These are phyloP conservation scores for Graphium colonna DNA, from an alignment of 2,888 invertebrate species.

Conservation along the genomic window DNA sequence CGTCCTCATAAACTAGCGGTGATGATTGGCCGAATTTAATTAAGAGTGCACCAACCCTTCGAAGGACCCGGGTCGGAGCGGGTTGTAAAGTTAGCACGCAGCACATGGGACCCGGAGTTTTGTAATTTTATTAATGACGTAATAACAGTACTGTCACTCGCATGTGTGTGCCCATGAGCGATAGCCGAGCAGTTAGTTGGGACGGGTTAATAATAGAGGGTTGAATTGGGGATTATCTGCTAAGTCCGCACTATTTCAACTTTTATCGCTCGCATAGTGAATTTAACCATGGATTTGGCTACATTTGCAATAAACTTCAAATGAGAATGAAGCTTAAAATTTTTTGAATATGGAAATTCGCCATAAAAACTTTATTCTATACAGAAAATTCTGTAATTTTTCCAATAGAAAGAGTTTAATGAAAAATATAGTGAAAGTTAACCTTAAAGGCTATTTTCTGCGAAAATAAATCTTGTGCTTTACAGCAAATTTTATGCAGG, in stretches of 20 bases:
- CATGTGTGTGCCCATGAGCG: constrained; percentile 77
- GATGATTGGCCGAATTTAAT: constrained; percentile 77
- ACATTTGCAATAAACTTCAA: too few species aligned
- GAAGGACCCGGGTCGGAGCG: constrained; percentile 46
- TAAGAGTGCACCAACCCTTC: constrained; percentile 44
- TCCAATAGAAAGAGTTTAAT: too few species aligned
- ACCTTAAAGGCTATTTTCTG: too few species aligned
- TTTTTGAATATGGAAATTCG: too few species aligned
- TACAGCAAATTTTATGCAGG: too few species aligned
- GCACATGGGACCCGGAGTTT: constrained; percentile 72
- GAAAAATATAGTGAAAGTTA: too few species aligned
- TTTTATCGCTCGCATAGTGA: too few species aligned
- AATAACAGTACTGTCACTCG: constrained; percentile 78
- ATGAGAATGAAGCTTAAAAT: too few species aligned
- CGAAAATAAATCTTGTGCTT: too few species aligned
- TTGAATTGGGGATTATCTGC: constrained; percentile 63
- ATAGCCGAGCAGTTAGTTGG: constrained; percentile 74
- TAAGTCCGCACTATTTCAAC: constrained; percentile 44
- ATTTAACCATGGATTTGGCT: too few species aligned
- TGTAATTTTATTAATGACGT: constrained; percentile 81
- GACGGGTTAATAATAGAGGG: constrained; percentile 77
- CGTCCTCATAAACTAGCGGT: constrained; percentile 57
- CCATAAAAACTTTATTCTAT: too few species aligned
- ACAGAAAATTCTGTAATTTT: too few species aligned
- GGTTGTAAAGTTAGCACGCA: constrained; percentile 58